Base-by-base conservation (phyloP, 2,797 vertebrate species). In the Sebastes trivittatus region DNA sequence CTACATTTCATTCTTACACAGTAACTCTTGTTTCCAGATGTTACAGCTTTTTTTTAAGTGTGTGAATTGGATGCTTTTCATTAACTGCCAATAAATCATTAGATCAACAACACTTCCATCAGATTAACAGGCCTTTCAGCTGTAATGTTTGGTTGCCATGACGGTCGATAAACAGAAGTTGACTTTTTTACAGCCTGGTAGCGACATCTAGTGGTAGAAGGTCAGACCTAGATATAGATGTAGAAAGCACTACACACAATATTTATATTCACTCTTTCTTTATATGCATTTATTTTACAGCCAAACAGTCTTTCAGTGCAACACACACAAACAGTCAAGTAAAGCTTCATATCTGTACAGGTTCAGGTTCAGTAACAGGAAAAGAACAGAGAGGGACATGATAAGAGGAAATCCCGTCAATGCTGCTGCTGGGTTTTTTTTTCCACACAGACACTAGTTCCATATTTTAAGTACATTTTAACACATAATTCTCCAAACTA, bases 261-360 rank as follows among this genome's bases (percentile, higher is more conserved):
- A 2, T 38, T 60, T 0, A 5, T 29, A 29, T 18, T 62, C 32
- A 30, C 2, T 1, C 30, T 60, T 55, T 30, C 20, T 60, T 36
- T 42, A n/a, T 42, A n/a, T 42, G 23, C 25, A 14, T 86, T 83
- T 86, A 80, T 83, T 80, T 29, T 27, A 55, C 13, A 80, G 64
- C 7, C 63, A 14, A 36, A 54, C 22, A 23, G 36, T 36, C 64
- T 72, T 18, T 72, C 32, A 64, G 49, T 11, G 49, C 60, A 22
- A 68, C 73, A 32, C 14, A 56, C 14, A 68, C 4, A 72, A 1
- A 55, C 18, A 49, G 27, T 38, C 25, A 29, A 9, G 9, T 36
- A 25, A 72, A 76, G 72, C 58, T 66, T 73, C 10, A n/a, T 1
- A 62, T 69, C 27, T 59, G 30, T 42, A 62, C 38, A 52, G 4